Base-by-base conservation (phyloP, 2,888 invertebrate species). In the Shargacucullia verbasci region DNA sequence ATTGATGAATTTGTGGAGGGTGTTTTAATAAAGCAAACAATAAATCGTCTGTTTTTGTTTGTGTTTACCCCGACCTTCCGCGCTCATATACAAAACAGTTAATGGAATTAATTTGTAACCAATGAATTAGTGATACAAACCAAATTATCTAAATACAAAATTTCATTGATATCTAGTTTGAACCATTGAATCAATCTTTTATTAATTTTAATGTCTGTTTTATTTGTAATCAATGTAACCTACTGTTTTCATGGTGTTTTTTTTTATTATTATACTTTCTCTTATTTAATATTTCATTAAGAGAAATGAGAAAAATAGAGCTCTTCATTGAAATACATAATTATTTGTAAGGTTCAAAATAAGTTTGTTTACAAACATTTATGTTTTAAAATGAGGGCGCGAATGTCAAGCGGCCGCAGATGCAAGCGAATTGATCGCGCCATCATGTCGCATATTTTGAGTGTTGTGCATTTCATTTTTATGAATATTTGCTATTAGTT, bases 21-120 rank as follows among this genome's bases (percentile, higher is more conserved):
- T 91, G 92, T 93, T 94, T 93, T 92, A 93, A 89, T 93, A 94
- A 92, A 93, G 87, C 86, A 86, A 90, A 82, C 83, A 87, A 85
- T 83, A 84, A 88, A 86, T 79, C 78, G 70, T 68, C 49, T 41
- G 55, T 63, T 61, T 59, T 59, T 72, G 69, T 83, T 82, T 79
- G 50, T 61, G 44, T 73, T 62, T 31, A 49, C 34, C 35, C 34
- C 37, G 44, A 43, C 55, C 43, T 48, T 44, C 38, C 29, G 39
- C 12, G 20, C 0, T 12, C 9, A 5, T 31, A n/a, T 15, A 52
- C 39, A 46, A 53, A 60, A 59, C 40, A 20, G 25, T 8, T 34
- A 15, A 11, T 8, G 2, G 10, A 34, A 31, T 15, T 25, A 31
- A 25, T 44, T n/a, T 43, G 10, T 15, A 25, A 8, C 25, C 7